Base-by-base conservation (phyloP, 2,888 invertebrate species). In the Diadromus collaris region DNA sequence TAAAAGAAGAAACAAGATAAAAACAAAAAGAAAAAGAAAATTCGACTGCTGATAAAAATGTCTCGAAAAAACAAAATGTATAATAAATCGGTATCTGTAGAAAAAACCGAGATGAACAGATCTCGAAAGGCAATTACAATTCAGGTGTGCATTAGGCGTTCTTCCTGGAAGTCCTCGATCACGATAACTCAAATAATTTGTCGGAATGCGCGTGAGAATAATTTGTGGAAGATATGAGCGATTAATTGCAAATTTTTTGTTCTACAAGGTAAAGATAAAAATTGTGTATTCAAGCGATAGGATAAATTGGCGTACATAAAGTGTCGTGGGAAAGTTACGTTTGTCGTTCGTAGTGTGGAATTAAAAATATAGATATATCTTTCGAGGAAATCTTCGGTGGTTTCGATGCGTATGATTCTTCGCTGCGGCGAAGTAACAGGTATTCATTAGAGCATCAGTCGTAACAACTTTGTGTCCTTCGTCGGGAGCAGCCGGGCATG, bases 381-480 rank as follows among this genome's bases (percentile, higher is more conserved):
- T 13, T 51, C 48, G 13, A 29, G 19, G 13, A 65, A 34, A 51
- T 65, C 34, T 51, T 27, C 16, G 6, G 56, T 29, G 13, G 16
- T 48, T 32, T 64, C 13, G 29, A 21, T 9, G 51, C 46, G 29
- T 61, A 24, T 13, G 34, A 24, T 51, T 9, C 9, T 38, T 9
- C 21, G 16, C 24, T 32, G 21, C 51, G 34, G 34, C 29, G 19
- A 29, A 29, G 29, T 19, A 24, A 32, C 24, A 61, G 19, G 6
- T 63, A 38, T 7, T 70, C 19, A 70, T 70, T 44, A 63, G 46
- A 48, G 7, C 7, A 61, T 21, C 48, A 3, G 19, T 34, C 72
- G 27, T 51, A 60, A 56, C 41, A 67, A 58, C 64, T 7, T 10
- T n/a, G 46, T 73, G 84, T 78, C 83, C 86, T 86, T 85, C 84